Base-by-base conservation (phyloP, 2,888 invertebrate genomes). In the Melieria omissa region DNA sequence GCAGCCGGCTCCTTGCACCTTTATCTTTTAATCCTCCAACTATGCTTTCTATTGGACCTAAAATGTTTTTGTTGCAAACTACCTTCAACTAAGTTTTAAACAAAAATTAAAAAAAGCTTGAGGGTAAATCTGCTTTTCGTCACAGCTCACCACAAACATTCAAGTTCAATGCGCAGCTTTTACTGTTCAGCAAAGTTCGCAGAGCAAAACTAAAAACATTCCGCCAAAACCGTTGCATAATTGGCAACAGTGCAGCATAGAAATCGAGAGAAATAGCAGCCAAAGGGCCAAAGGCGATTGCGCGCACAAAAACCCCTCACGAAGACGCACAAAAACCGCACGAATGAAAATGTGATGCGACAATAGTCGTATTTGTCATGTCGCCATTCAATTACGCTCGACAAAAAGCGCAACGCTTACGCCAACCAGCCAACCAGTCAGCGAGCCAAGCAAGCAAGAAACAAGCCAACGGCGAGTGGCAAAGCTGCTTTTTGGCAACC, bases 351-450 rank as follows among this genome's bases (percentile, higher is more conserved):
- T 74, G 65, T 65, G 72, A 72, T 63, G 72, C 61, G 69, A 70
- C 73, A 72, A 74, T 69, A 70, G 14, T 45, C 65, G 55, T 72
- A 70, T 73, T 67, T 69, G 70, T 65, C 69, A 73, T 71, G 72
- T 71, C 67, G 68, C 71, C 71, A 68, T 74, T 73, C 68, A 74
- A 73, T 71, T 73, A 71, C 65, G 71, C 66, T 52, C 63, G 8
- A 14, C 61, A 62, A 71, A 66, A 62, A 65, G 44, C 42, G 49
- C 46, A n/a, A 16, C 65, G 52, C 49, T 57, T 14, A 16, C 74
- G 70, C 54, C 60, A 44, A 46, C 65, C 41, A 65, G 55, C 44
- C 57, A 63, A 12, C 75, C n/a, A n/a, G 14, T 71, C 6, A 41
- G 68, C 46, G 68, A 62, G 63, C 60, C 55, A 71, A 54, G 55